Evolutionary conservation across 30 jellyfish, hydroid and myxozoan genomes (phyloP), one percentile per base, ranked within the genome.

Genomic region (Hydractinia echinata): DNA sequence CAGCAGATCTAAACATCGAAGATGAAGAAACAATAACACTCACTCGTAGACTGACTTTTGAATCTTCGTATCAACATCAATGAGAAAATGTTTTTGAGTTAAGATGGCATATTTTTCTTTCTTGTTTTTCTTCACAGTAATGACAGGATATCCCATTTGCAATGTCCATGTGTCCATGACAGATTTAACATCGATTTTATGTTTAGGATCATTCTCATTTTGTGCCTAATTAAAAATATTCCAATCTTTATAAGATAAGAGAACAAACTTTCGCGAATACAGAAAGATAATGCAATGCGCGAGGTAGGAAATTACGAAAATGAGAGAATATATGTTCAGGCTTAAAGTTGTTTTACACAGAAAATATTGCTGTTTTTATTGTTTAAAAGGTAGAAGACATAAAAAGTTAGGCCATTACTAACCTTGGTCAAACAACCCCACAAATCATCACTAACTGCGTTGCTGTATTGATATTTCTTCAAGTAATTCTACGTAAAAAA

Each of bases 61-160:
- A 30, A 55, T 60, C 39, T 83, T 69, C 72, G 67, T 76, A 19
- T 71, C 86, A 74, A 74, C 77, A 82, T 82, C 89, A 67, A 67
- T 55, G n/a, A 82, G 50, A 72, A 89, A 89, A 11, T 84, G 95
- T 64, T 73, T 72, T 80, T 89, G 97, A 5, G 89, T 84, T n/a
- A 86, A 84, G 81, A 76, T 0, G 54, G 88, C 82, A 51, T 66
- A 84, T 20, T 77, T 85, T 10, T 73, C 54, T n/a, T 82, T 79
- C 10, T 61, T 18, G 19, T 81, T 54, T 21, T 62, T 72, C 54
- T 72, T 83, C 49, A 89, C 52, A 18, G 89, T 89, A 72, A 89
- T 87, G 66, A 89, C 89, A 15, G 95, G 97, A 55, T 77, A 89
- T 4, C 97, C 96, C 96, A 89, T 89, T 54, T 89, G 96, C 67